Evolutionary conservation across 2,113 vertebrate species (phyloP), one percentile per base, ranked within the genome.

Genomic region (Australoheros scitulus): DNA sequence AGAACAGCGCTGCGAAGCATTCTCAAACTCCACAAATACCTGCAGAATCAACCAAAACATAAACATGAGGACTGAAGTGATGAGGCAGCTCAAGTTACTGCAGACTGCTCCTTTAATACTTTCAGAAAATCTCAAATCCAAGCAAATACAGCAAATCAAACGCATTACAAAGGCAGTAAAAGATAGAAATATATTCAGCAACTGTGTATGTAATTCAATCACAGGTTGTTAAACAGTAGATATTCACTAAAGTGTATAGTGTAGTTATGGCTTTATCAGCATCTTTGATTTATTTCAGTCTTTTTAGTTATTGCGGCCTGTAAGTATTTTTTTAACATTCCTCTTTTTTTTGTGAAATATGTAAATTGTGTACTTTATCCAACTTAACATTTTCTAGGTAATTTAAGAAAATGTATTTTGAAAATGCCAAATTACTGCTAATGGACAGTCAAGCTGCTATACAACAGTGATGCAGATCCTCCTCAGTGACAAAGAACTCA

Each of bases 21-120:
- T 97, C 83, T 99, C 97, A 32, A 99, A 99, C 93, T 99, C 98
- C 91, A 99, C 96, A 91, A 97, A 99, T 77, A 99, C 97, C 98
- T 99, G 92, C 41, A 70, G 7, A 85, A 22, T 77, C 6, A 77
- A 41, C 7, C n/a, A 76, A 20, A 79, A 29, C 24, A 58, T 32
- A 50, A 79, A 43, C 24, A 80, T 9, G 0, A 58, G 60, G 18
- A 18, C 14, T 74, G 47, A 72, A 72, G 68, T 20, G 24, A 70
- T 20, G 43, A 52, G 29, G 65, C 24, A 50, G 47, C 24, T 72
- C 6, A 2, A 72, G 18, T 72, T 55, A 72, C 18, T 34, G 18
- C 65, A 32, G 10, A 72, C 47, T 43, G 41, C 41, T 47, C 63
- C 63, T 50, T 14, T 34, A 1, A 24, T 41, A 81, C 1, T 50